Evolutionary conservation across 2,113 vertebrate genomes (phyloP), one percentile per base, ranked within the genome.

Genomic region (Oncorhynchus keta): DNA sequence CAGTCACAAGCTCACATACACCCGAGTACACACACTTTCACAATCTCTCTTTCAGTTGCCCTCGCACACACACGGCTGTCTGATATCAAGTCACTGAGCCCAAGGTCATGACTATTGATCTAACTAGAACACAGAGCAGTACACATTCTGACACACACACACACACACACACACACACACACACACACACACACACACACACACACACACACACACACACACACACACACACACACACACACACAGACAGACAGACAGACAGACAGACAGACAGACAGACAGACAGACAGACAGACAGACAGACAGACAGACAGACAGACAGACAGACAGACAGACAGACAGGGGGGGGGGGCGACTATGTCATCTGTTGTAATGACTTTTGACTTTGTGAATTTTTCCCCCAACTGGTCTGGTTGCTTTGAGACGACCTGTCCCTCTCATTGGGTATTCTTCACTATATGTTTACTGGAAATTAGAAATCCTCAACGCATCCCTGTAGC

Each of bases 61-160:
- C 14, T 72, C 49, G 6, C 16, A 26, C 9, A 72, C 16, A 57
- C 61, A 32, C 75, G 62, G 74, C 57, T 72, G 32, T 48, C 68
- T 79, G 66, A 74, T 73, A 70, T 24, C 65, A 20, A 72, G 70
- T 59, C 73, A 79, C 67, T 80, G 24, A 62, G 72, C 64, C 57
- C 61, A 76, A 80, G 74, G 79, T 80, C 74, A 76, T 80, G 51
- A 66, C 69, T 80, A 80, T 80, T 80, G 74, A 76, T 76, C 68
- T 20, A 72, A 39, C 28, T 48, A 73, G 64, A 80, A 72, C 69
- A 48, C 61, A 73, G 64, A 80, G 67, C 61, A 73, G 64, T 76
- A 59, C 61, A 76, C 48, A 65, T 59, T 70, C 73, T 66, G 72
- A 48, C 77, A 64, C 51, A 51, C 49, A 18, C 32, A 39, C 3